Conservation (phyloP, 2,797 vertebrate genomes). For the Caiman crocodilus region DNA sequence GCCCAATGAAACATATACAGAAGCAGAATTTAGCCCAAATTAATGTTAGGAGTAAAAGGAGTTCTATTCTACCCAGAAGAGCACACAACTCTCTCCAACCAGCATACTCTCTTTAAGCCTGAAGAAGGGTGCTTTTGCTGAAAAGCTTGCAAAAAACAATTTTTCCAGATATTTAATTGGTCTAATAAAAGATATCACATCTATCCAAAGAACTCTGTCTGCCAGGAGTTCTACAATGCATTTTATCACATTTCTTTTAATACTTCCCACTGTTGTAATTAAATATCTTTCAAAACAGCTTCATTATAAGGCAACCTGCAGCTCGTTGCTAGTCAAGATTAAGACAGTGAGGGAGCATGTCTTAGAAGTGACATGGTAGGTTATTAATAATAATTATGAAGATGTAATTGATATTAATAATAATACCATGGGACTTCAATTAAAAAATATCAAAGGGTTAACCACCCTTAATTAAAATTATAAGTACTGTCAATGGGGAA, state of each 20-base stretch:
- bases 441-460: constrained; percentile 53
- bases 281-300: constrained; percentile 27
- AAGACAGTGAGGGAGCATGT: constrained; percentile 15
- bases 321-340: constrained; percentile 20
- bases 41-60: background rate
- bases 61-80: background rate
- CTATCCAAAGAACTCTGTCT: too few species aligned
- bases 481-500: constrained; percentile 62
- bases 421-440: background rate
- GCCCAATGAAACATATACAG: background rate
- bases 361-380: constrained; percentile 26
- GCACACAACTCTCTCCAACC: background rate
- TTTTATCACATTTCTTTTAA: background rate
- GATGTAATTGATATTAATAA: background rate
- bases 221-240: background rate
- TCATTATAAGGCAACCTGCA: constrained; percentile 44
- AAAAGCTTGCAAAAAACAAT: too few species aligned
- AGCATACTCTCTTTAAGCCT: too few species aligned
- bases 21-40: background rate
- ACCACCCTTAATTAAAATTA: constrained; percentile 73
- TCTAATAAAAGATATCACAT: too few species aligned
- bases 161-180: too few species aligned
- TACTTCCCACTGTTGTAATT: background rate
- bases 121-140: too few species aligned
- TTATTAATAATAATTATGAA: constrained; percentile 61